A percentile compares a stretch with the other conserved stretches of the same genome.
Conservation (phyloP, 2,797 vertebrate genomes). For the Semotilus atromaculatus region DNA sequence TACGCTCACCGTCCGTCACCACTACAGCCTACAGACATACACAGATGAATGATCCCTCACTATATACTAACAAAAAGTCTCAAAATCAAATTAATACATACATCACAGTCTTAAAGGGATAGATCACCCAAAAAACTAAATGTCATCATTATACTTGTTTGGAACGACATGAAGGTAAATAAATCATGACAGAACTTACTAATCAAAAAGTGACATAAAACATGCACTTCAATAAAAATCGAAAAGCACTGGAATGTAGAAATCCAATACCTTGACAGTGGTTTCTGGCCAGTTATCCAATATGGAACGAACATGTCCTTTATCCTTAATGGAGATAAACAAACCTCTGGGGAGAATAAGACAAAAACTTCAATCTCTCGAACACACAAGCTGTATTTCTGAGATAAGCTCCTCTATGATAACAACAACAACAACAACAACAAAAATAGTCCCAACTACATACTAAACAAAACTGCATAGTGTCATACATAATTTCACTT, state of each 20-base stretch:
- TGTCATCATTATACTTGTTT: background rate
- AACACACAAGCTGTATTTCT: constrained; percentile 12
- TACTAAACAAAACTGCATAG: background rate
- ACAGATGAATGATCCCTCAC: background rate
- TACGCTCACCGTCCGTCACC: constrained; percentile 96
- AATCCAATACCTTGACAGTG: constrained; percentile 84
- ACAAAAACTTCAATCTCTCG: background rate
- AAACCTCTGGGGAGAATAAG: constrained; percentile 83
- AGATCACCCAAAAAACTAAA: background rate
- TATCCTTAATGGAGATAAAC: constrained; percentile 95
- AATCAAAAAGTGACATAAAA: background rate
- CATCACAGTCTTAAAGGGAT: background rate
- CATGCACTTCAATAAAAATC: background rate
- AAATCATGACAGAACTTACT: background rate
- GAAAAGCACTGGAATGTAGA: background rate
- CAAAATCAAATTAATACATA: background rate
- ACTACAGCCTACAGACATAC: constrained; percentile 87
- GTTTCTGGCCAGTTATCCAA: constrained; percentile 98
- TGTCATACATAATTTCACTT: background rate
- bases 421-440: background rate
- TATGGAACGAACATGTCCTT: constrained; percentile 92
- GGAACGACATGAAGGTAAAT: background rate
- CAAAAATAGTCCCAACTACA: background rate
- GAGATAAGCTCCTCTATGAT: background rate
- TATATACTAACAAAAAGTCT: background rate